Percentiles rank a stretch among this genome's conserved stretches.
These are phyloP conservation scores for human (Homo sapiens) DNA, from an alignment of 2,113 vertebrate species.

Conservation along the genomic window DNA sequence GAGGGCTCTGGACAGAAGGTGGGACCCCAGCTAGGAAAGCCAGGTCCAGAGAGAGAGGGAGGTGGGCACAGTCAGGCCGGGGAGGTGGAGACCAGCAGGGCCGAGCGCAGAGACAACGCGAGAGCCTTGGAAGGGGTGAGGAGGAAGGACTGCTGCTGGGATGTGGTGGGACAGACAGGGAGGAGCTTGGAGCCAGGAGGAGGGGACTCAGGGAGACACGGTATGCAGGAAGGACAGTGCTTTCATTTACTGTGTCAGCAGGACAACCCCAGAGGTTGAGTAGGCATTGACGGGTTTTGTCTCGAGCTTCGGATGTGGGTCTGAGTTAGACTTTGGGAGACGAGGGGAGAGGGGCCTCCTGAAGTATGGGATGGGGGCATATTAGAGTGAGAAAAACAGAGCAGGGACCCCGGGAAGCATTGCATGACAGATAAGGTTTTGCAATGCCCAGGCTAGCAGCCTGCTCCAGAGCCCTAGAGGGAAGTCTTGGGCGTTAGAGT, in stretches of 20 bases:
- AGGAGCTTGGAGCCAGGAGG: background rate
- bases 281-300: fast-evolving
- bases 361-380: background rate
- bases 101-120: background rate
- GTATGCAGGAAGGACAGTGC: fast-evolving
- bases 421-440: fast-evolving
- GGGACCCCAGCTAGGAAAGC: background rate
- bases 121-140: background rate
- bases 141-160: background rate
- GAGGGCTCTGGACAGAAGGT: background rate
- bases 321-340: background rate
- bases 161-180: background rate
- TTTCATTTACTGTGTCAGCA: background rate
- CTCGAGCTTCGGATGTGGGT: background rate
- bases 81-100: background rate
- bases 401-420: fast-evolving
- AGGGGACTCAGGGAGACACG: background rate
- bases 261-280: fast-evolving
- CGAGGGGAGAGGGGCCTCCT: too few species aligned
- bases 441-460: fast-evolving
- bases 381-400: background rate
- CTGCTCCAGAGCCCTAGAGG: background rate
- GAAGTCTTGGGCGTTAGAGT: background rate
- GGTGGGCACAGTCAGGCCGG: background rate
- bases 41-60: fast-evolving